These are phyloP conservation scores for Chrysolina haemoptera DNA, from an alignment of 2,888 invertebrate genomes.

Conservation along the genomic window DNA sequence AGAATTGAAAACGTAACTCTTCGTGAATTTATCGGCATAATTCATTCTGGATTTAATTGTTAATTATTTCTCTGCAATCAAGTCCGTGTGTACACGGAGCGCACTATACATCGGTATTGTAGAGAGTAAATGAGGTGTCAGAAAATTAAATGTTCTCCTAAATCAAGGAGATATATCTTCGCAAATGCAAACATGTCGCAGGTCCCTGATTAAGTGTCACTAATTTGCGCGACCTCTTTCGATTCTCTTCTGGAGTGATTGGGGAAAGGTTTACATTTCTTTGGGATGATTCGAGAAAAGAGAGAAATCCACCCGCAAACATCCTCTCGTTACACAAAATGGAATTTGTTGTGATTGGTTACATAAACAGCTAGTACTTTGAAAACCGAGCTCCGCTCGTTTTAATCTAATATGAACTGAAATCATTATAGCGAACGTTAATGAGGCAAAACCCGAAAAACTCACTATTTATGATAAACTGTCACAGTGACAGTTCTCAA, in stretches of 20 bases:
- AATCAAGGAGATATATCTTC: conserved; percentile 47
- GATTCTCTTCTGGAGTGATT: conserved; percentile 5
- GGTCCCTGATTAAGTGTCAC: conserved; percentile 30
- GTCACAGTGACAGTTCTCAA: too few species aligned
- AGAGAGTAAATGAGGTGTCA: conserved; percentile 52
- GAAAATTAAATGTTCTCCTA: conserved; percentile 49
- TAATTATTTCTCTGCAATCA: conserved; percentile 46
- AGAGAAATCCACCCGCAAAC: not conserved
- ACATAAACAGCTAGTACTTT: too few species aligned
- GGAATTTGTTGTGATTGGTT: too few species aligned
- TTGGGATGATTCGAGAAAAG: not conserved
- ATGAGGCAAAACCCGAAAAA: too few species aligned
- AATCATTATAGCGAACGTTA: too few species aligned
- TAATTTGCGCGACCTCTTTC: not conserved
- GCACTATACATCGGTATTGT: conserved; percentile 38
- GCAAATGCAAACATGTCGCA: conserved; percentile 35
- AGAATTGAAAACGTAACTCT: not conserved
- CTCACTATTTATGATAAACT: too few species aligned
- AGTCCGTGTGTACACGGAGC: conserved; percentile 33
- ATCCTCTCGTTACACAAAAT: too few species aligned
- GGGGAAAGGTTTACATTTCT: not conserved
- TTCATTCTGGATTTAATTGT: conserved; percentile 34
- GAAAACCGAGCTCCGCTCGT: too few species aligned
- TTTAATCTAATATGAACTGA: too few species aligned
- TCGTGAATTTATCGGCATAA: not conserved